These are phyloP conservation scores for Nycticryphes semicollaris DNA, from an alignment of 2,113 vertebrate species.

Conservation along the genomic window DNA sequence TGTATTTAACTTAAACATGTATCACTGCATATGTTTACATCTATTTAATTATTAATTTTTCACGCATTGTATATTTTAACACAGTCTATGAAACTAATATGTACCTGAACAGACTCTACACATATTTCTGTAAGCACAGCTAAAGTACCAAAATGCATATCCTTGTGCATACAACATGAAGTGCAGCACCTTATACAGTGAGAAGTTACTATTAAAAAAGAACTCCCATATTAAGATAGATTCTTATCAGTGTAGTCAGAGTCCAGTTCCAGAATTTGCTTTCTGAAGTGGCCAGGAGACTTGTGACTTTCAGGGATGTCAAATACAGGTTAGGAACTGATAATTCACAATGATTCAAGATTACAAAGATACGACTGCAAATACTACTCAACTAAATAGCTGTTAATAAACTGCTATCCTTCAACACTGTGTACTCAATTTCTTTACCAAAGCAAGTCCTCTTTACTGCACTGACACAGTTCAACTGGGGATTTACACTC, in stretches of 20 bases:
- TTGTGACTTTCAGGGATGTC: background rate
- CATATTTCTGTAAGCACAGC: background rate
- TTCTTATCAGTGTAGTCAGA: background rate
- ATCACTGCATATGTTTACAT: background rate
- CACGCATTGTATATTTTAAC: background rate
- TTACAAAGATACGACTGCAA: background rate
- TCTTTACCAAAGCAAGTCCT: background rate
- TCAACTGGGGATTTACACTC: background rate
- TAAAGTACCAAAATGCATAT: background rate
- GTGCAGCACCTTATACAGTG: background rate
- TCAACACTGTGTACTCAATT: background rate
- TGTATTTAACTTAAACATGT: background rate
- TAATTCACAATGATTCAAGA: background rate
- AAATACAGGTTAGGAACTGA: background rate
- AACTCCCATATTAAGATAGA: background rate
- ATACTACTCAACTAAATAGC: background rate
- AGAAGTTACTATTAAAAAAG: background rate
- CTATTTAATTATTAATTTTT: background rate
- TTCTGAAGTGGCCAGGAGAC: background rate
- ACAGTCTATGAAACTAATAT: background rate
- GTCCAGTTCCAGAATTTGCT: background rate
- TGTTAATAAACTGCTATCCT: background rate
- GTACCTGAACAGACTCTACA: background rate
- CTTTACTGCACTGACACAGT: background rate
- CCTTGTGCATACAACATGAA: background rate